A percentile compares a stretch with the other conserved stretches of the same genome.
Conservation (phyloP, 2,113 vertebrate genomes). For the Oenanthe melanoleuca region DNA sequence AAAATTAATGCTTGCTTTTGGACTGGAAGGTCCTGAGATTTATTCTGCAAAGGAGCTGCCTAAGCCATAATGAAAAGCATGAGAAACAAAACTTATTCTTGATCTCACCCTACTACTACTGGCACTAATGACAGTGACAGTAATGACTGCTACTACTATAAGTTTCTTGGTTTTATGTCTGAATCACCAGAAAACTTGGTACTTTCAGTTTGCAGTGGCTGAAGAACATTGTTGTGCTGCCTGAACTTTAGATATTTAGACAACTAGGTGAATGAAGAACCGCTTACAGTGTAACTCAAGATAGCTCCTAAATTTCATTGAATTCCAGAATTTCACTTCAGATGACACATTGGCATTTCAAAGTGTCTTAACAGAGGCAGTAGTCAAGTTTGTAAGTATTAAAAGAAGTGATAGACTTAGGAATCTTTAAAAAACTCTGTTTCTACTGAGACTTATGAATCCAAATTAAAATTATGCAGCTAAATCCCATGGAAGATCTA, state of each 20-base stretch:
- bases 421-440: neutral
- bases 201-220: neutral
- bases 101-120: neutral
- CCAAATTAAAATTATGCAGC: neutral
- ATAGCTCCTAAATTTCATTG: neutral
- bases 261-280: accelerated
- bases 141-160: neutral
- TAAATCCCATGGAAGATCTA: neutral
- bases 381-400: neutral
- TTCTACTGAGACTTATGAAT: neutral
- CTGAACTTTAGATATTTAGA: neutral
- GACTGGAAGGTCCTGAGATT: neutral
- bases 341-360: neutral
- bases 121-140: neutral
- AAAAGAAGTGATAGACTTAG: neutral
- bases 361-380: neutral
- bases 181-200: neutral
- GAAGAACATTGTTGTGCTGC: neutral
- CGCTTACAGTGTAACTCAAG: neutral
- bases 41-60: neutral
- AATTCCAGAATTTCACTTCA: neutral
- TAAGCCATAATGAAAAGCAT: neutral
- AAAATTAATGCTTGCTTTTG: neutral
- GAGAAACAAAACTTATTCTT: neutral
- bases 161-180: neutral